These are phyloP conservation scores for Empis livida DNA, from an alignment of 2,888 invertebrate genomes.

Conservation along the genomic window DNA sequence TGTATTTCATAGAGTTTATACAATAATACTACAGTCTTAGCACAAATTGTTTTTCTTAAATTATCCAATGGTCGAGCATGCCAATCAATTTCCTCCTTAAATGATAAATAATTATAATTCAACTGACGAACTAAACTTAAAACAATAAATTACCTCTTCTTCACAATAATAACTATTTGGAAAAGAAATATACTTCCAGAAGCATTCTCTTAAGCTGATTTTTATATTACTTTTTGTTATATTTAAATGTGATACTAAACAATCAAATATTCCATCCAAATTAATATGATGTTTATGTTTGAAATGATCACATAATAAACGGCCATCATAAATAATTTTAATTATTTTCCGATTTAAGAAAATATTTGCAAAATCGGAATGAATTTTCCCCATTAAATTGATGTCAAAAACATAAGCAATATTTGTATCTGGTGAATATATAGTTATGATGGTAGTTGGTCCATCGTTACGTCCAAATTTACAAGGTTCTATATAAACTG, in stretches of 20 bases:
- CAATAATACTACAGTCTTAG: constrained; percentile 18
- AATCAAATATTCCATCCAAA: constrained; percentile 20
- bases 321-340: constrained; percentile 19
- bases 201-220: constrained; percentile 14
- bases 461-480: constrained; percentile 18
- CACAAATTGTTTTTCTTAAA: constrained; percentile 10
- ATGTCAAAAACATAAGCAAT: constrained; percentile 22
- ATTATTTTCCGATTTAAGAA: constrained; percentile 17
- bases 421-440: constrained; percentile 14
- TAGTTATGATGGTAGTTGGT: constrained; percentile 15
- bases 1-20: constrained; percentile 19
- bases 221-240: constrained; percentile 13
- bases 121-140: not conserved
- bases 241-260: constrained; percentile 20
- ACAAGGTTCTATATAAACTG: constrained; percentile 17
- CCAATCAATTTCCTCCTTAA: constrained; percentile 2
- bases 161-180: constrained; percentile 15
- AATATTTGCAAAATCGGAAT: constrained; percentile 18
- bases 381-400: constrained; percentile 17
- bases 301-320: constrained; percentile 19
- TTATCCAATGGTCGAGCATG: constrained; percentile 17
- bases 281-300: constrained; percentile 16
- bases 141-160: constrained; percentile 7
- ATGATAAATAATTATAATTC: not conserved
- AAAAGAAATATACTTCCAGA: constrained; percentile 15